Conservation (phyloP, 1,140 invertebrate species). For the Probaryconus sp. region DNA sequence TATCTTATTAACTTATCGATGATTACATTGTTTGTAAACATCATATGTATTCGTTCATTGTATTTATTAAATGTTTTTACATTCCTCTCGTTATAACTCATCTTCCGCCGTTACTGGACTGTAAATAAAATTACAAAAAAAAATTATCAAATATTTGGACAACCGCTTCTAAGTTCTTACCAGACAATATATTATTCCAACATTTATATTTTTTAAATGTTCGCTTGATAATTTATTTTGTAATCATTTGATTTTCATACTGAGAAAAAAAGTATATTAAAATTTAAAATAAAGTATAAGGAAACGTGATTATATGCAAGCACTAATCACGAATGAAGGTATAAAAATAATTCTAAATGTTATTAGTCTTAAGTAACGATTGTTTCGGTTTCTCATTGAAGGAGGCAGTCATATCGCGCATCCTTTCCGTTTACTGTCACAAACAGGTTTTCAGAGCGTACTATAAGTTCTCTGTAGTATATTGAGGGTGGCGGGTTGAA, state of each 20-base stretch:
- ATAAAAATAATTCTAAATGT: slow-evolving; percentile 44
- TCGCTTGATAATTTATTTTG: too few species aligned
- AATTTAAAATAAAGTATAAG: too few species aligned
- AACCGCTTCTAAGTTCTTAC: too few species aligned
- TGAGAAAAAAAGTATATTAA: too few species aligned
- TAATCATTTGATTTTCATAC: too few species aligned
- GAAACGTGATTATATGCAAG: neutral
- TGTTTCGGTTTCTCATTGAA: slow-evolving; percentile 39
- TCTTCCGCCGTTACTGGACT: neutral
- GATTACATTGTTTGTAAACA: slow-evolving; percentile 22
- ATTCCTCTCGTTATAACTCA: too few species aligned
- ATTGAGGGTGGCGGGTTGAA: slow-evolving; percentile 40
- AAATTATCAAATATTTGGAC: too few species aligned
- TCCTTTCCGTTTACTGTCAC: slow-evolving; percentile 45
- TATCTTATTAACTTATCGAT: slow-evolving; percentile 55
- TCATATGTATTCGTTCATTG: slow-evolving; percentile 29
- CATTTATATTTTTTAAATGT: too few species aligned
- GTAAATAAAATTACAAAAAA: too few species aligned
- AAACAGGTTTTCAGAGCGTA: slow-evolving; percentile 51
- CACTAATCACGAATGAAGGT: too few species aligned
- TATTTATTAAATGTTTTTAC: slow-evolving; percentile 22
- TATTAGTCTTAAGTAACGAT: slow-evolving; percentile 37
- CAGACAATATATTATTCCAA: too few species aligned
- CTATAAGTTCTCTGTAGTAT: slow-evolving; percentile 49
- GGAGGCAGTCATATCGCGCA: slow-evolving; percentile 40